A percentile compares a stretch with the other conserved stretches of the same genome.
These are phyloP conservation scores for Darevskia nairensis DNA, from an alignment of 2,797 vertebrate genomes.

Conservation along the genomic window DNA sequence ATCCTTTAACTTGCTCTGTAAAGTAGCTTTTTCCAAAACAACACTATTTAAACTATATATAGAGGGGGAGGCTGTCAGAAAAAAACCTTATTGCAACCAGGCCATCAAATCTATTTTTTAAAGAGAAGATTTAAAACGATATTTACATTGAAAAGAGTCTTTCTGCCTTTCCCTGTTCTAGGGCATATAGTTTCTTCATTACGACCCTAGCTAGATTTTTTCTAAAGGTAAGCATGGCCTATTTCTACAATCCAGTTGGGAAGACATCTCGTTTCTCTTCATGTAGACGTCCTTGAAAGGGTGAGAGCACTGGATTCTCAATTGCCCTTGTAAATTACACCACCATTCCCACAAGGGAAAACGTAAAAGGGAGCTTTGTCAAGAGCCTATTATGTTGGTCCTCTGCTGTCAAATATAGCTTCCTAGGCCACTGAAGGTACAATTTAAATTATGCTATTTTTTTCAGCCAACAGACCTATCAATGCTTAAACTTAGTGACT, in stretches of 20 bases:
- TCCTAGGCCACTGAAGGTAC: background rate
- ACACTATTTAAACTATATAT: background rate
- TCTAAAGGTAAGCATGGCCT: constrained; percentile 73
- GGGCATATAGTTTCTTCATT: constrained; percentile 28
- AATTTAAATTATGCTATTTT: background rate
- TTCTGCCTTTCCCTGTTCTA: background rate
- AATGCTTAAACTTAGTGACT: background rate
- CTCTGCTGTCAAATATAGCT: background rate
- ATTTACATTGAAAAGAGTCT: background rate
- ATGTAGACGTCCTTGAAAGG: constrained; percentile 14
- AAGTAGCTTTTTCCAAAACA: no score
- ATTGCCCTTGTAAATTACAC: background rate
- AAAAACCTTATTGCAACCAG: constrained; percentile 23
- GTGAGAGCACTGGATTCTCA: constrained; percentile 25
- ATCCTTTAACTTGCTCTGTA: no score
- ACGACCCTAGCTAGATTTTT: constrained; percentile 55
- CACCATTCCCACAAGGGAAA: background rate
- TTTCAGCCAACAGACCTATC: background rate
- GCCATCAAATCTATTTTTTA: constrained; percentile 27
- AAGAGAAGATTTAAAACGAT: constrained; percentile 36
- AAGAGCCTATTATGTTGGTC: background rate
- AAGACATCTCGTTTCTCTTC: constrained; percentile 38
- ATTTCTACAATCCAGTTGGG: constrained; percentile 74
- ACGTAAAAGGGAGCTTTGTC: no score
- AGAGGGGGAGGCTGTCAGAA: background rate